These are phyloP conservation scores for Catharus minimus DNA, from an alignment of 2,113 vertebrate genomes.

Conservation along the genomic window DNA sequence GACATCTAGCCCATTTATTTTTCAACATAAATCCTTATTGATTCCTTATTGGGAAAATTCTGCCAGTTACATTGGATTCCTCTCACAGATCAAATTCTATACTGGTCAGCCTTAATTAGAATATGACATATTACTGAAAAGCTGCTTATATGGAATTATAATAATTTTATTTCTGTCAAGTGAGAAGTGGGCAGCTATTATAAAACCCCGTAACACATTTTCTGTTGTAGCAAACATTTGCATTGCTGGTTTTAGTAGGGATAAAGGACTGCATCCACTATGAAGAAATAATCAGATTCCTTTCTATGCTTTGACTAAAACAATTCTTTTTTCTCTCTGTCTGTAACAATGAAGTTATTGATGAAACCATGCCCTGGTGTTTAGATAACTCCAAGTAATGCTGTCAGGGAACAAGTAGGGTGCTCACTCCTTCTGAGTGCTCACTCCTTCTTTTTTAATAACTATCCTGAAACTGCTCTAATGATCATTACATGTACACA, in stretches of 20 bases:
- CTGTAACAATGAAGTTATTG: neutral
- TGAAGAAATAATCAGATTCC: neutral
- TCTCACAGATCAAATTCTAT: neutral
- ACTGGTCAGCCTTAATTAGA: neutral
- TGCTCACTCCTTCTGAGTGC: neutral
- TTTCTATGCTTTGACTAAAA: neutral
- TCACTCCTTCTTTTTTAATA: neutral
- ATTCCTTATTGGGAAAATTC: neutral
- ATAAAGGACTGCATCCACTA: neutral
- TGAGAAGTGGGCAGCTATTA: neutral
- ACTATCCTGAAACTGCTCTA: neutral
- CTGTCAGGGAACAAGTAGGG: neutral
- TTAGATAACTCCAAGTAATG: neutral
- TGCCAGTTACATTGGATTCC: neutral
- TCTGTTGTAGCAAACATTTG: neutral
- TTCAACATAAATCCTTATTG: neutral
- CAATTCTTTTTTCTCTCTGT: rapidly evolving
- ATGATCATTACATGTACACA: neutral
- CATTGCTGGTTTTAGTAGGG: neutral
- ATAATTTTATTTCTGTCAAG: neutral
- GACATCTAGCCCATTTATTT: neutral
- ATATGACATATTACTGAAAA: neutral
- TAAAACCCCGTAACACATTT: neutral
- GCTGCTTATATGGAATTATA: neutral
- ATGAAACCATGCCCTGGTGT: neutral